Evolutionary conservation across 2,888 invertebrate species (phyloP).

Genomic region (Deroplatys truncata): DNA sequence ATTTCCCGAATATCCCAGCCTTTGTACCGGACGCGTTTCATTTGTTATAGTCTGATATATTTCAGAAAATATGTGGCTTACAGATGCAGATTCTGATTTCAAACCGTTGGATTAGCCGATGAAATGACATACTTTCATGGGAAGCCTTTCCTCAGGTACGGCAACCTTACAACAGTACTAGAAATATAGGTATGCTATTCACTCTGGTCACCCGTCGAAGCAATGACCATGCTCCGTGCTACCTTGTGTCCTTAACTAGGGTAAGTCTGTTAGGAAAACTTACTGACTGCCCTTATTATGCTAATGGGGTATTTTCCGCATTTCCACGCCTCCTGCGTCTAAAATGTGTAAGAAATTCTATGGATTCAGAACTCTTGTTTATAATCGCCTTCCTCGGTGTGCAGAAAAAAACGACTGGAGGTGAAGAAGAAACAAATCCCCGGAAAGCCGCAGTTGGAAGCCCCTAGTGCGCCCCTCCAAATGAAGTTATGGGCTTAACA

Average conservation of each 20-base stretch:
- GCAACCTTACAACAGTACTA: too few relatives aligned
- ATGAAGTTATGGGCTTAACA: slow-evolving; percentile 19
- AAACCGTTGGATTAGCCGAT: too few relatives aligned
- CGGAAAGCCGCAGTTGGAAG: background rate
- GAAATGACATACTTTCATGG: too few relatives aligned
- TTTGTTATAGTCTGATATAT: too few relatives aligned
- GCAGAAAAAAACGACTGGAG: background rate
- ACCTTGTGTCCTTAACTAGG: background rate
- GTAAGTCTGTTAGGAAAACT: background rate
- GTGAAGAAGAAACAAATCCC: background rate
- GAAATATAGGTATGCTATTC: too few relatives aligned
- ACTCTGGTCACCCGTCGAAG: too few relatives aligned
- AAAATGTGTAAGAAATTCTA: background rate
- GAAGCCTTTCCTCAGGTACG: too few relatives aligned
- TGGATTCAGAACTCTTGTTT: background rate
- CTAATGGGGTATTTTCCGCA: background rate
- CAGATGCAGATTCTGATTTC: too few relatives aligned
- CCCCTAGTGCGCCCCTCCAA: slow-evolving; percentile 11
- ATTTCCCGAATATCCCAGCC: too few relatives aligned
- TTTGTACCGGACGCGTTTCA: too few relatives aligned
- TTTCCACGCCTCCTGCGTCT: background rate
- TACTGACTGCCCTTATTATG: background rate
- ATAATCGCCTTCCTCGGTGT: background rate
- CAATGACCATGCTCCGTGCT: too few relatives aligned
- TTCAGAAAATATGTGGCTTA: too few relatives aligned